phyloP scores from a whole-genome alignment of 2,113 vertebrate genomes.

The Collichthys lucidus region DNA sequence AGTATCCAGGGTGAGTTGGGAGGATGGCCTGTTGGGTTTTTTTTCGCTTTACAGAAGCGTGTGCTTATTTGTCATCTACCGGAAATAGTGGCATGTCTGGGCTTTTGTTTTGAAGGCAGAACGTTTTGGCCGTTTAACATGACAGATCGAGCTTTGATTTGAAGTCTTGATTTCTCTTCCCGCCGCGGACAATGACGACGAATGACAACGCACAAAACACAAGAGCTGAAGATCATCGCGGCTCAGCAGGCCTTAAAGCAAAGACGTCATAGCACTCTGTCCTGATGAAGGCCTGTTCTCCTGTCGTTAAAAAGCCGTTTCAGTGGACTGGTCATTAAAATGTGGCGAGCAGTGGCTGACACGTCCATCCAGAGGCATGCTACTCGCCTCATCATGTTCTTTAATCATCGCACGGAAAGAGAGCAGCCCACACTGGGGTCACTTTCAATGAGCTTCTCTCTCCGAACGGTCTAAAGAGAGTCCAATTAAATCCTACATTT shows the following conservation, averaged over 20 bases:
- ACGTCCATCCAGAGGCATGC: constrained; percentile 68
- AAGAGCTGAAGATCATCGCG: constrained; percentile 23
- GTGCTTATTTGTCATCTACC: too few species aligned
- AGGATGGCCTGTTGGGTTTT: constrained; percentile 24
- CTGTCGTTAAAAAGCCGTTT: constrained; percentile 74
- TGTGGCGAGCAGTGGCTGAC: constrained; percentile 61
- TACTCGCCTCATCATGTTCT: constrained; percentile 72
- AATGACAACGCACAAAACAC: constrained; percentile 19
- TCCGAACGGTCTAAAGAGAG: constrained; percentile 62
- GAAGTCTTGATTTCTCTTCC: background rate
- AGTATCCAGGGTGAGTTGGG: constrained; percentile 42
- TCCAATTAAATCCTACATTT: constrained; percentile 77
- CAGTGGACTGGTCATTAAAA: constrained; percentile 75
- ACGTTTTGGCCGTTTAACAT: background rate
- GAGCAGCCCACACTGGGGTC: constrained; percentile 67
- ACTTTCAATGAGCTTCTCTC: constrained; percentile 66
- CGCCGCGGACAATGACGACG: constrained; percentile 13
- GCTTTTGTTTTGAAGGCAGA: background rate
- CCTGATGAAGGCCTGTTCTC: constrained; percentile 56
- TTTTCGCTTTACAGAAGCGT: constrained; percentile 25
- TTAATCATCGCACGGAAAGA: constrained; percentile 75
- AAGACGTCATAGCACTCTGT: constrained; percentile 49
- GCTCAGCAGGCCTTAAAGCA: constrained; percentile 41
- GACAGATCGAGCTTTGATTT: too few species aligned
- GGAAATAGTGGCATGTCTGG: background rate